Base-by-base conservation (phyloP, 2,888 invertebrate species). In the Graphium colonna region DNA sequence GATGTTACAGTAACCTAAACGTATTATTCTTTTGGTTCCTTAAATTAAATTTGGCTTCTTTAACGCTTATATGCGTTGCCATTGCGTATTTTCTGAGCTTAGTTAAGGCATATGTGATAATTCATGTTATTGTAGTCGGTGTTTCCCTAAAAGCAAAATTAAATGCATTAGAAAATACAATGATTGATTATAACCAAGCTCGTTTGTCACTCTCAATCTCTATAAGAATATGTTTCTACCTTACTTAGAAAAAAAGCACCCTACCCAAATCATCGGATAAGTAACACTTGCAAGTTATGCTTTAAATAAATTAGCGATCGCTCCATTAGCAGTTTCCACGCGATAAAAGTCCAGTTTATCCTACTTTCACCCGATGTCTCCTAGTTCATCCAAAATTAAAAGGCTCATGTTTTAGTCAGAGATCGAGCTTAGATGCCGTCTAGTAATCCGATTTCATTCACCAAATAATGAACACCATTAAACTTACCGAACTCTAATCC, bases 401-500 rank as follows among this genome's bases (percentile, higher is more conserved):
- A 71, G 56, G 63, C 67, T 68, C 70, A 71, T 75, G 69, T 75
- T 77, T 77, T 70, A 77, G 70, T 71, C 72, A 72, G 68, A 78
- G 75, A 79, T 80, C 75, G 75, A 71, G 76, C 73, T 75, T 73
- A 77, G 72, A 71, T 73, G 72, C 76, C 70, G 71, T 71, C 74
- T 70, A 63, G 72, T 80, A 82, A 83, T 82, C 80, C 75, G 79
- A 83, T 83, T 85, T 77, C 78, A 81, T 82, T 82, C 74, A 71
- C 75, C 73, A 72, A 80, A 73, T 84, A 84, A 84, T 83, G 79
- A 84, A 77, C 73, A 73, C 73, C 80, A 83, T 83, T 82, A 84
- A 82, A 77, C 68, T 72, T 68, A 64, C 58, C 55, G 56, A 58
- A 56, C 52, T 55, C 56, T 38, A 61, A 59, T 52, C 57, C 54